These are phyloP conservation scores for Dysidea cf. avara DNA, from an alignment of 37 sponge, comb jelly and placozoan species.

Conservation along the genomic window DNA sequence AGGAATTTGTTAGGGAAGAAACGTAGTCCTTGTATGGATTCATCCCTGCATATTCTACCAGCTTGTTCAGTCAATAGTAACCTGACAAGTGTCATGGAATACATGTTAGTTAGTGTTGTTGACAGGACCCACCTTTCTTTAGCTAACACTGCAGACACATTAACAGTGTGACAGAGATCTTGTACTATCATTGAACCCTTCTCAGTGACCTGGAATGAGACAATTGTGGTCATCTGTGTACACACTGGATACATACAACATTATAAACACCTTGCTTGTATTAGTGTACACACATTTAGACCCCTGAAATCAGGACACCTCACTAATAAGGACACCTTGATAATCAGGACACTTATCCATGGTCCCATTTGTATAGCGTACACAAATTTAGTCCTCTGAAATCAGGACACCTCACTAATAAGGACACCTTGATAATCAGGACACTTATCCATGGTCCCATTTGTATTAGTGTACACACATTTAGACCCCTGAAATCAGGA, in stretches of 20 bases:
- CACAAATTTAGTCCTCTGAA: too few species aligned
- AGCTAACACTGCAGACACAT: slow-evolving; percentile 79
- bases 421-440: too few species aligned
- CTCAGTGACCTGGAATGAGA: slow-evolving; percentile 35
- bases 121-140: slow-evolving; percentile 70
- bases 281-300: neutral
- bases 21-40: slow-evolving; percentile 90
- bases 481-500: too few species aligned
- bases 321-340: too few species aligned
- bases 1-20: slow-evolving; percentile 91
- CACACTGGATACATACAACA: neutral
- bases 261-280: neutral
- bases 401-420: too few species aligned
- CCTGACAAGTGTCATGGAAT: slow-evolving; percentile 31
- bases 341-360: too few species aligned
- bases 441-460: too few species aligned
- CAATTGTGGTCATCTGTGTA: neutral
- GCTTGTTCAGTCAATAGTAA: slow-evolving; percentile 79
- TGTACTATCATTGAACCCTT: slow-evolving; percentile 68
- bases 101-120: too few species aligned
- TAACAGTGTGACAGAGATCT: slow-evolving; percentile 59
- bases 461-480: too few species aligned
- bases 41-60: slow-evolving; percentile 87
- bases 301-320: too few species aligned
- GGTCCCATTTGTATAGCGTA: too few species aligned